These are phyloP conservation scores for Xanthia icteritia DNA, from an alignment of 2,888 invertebrate genomes.

Conservation along the genomic window DNA sequence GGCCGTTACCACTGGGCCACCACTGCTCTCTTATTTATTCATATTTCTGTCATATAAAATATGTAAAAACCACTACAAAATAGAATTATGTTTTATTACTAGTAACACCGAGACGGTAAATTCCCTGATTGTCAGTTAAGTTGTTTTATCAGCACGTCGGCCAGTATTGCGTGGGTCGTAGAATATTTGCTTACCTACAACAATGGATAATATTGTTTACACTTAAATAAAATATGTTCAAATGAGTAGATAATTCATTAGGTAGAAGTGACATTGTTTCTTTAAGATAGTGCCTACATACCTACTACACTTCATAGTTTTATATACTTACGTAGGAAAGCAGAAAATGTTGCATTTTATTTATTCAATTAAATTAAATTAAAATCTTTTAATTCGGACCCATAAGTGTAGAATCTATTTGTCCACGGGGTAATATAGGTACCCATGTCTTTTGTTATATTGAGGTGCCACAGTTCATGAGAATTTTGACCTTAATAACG, in stretches of 20 bases:
- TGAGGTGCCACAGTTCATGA: background rate
- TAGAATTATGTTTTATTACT: slow-evolving; percentile 7
- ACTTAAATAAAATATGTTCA: background rate
- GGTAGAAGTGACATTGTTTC: slow-evolving; percentile 23
- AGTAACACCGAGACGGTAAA: slow-evolving; percentile 42
- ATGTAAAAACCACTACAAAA: background rate
- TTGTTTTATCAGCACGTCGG: slow-evolving; percentile 43
- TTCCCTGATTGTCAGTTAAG: slow-evolving; percentile 3
- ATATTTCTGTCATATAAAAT: background rate
- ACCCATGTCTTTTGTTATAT: too few species aligned
- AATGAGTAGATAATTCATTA: slow-evolving; percentile 19
- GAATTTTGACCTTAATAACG: background rate
- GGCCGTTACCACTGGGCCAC: too few species aligned
- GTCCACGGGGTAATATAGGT: too few species aligned
- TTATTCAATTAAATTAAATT: too few species aligned
- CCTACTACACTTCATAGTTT: background rate
- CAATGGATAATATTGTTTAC: slow-evolving; percentile 27
- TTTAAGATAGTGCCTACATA: background rate
- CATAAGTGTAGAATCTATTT: too few species aligned
- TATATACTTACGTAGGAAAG: background rate
- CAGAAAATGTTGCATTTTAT: background rate
- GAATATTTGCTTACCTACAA: slow-evolving; percentile 33
- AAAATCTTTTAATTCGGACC: too few species aligned
- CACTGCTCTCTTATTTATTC: too few species aligned
- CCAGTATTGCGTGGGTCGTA: slow-evolving; percentile 25